Evolutionary conservation across 2,113 vertebrate species (phyloP).

Genomic region (Papio anubis): DNA sequence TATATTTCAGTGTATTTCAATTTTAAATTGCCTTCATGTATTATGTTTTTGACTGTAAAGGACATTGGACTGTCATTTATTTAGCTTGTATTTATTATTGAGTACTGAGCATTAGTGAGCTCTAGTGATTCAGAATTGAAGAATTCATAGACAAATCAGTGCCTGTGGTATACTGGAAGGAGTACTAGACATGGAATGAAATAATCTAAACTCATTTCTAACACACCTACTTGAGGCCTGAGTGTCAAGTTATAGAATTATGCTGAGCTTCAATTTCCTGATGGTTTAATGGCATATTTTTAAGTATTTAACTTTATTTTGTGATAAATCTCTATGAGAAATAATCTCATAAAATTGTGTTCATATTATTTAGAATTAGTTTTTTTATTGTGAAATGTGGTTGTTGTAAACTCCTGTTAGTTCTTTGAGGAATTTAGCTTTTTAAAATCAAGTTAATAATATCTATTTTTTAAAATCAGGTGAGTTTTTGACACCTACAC

Average conservation of each 20-base stretch:
- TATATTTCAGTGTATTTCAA: background rate
- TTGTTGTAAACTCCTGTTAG: background rate
- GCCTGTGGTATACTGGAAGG: background rate
- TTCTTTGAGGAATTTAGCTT: slow-evolving; percentile 26
- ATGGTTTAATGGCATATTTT: background rate
- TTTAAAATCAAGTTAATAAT: background rate
- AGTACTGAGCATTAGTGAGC: background rate
- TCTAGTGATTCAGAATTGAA: background rate
- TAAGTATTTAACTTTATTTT: slow-evolving; percentile 30
- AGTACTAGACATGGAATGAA: background rate
- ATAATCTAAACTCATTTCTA: background rate
- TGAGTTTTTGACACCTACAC: too few species aligned
- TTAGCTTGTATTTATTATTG: background rate
- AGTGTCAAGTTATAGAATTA: background rate
- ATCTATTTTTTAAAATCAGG: background rate
- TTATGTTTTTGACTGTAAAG: background rate
- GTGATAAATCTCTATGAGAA: background rate
- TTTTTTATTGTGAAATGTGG: background rate
- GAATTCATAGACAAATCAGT: background rate
- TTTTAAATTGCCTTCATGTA: background rate
- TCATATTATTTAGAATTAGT: background rate
- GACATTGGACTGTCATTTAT: background rate
- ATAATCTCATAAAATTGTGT: slow-evolving; percentile 1
- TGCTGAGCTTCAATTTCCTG: background rate
- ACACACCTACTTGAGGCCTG: background rate